Conservation (phyloP, 2,113 vertebrate species). For the Dendropsophus ebraccatus region DNA sequence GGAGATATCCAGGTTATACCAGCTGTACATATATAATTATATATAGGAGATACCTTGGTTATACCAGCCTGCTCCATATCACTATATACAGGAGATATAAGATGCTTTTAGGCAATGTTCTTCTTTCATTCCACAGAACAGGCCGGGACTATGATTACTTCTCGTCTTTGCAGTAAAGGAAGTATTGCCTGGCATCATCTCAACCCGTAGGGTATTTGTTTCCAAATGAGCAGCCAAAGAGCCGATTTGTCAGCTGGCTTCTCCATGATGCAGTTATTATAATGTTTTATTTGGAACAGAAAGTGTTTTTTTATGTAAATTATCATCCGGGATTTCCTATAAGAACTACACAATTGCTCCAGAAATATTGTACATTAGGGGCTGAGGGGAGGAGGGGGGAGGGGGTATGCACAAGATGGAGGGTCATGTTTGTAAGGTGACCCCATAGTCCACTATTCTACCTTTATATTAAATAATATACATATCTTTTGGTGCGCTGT, state of each 20-base stretch:
- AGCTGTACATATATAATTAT: no score
- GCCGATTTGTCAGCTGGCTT: conserved; percentile 36
- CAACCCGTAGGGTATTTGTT: conserved; percentile 19
- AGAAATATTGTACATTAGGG: no score
- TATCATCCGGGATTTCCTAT: conserved; percentile 21
- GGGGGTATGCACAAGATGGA: no score
- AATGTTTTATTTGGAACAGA: conserved; percentile 43
- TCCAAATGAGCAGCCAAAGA: conserved; percentile 22
- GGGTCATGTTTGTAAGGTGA: no score
- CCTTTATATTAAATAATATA: no score
- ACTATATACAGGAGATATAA: no score
- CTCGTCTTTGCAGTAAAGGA: background rate
- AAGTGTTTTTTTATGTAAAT: conserved; percentile 35
- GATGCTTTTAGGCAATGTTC: background rate
- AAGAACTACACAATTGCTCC: background rate
- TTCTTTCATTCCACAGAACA: background rate
- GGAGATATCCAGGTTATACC: no score
- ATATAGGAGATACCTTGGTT: no score
- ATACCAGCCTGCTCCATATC: no score
- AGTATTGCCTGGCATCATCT: background rate
- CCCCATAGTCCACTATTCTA: no score
- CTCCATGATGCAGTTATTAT: background rate
- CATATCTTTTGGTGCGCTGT: no score
- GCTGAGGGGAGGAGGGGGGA: no score
- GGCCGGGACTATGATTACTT: background rate